phyloP scores from a whole-genome alignment of 2,888 invertebrate species.

The Pollenia amentaria region DNA sequence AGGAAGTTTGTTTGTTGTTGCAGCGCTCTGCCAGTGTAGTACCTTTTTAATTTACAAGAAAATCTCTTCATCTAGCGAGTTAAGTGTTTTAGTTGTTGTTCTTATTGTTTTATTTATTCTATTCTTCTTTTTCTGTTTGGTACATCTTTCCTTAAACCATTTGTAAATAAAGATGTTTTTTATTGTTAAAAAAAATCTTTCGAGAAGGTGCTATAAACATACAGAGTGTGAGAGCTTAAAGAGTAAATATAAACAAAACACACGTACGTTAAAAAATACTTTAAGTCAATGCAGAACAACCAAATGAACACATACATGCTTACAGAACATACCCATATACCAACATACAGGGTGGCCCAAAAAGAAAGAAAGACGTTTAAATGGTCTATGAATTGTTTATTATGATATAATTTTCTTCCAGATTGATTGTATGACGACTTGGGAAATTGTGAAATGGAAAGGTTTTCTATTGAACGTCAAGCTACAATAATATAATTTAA shows the following conservation, averaged over 20 bases:
- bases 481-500: too few relatives aligned
- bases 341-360: too few relatives aligned
- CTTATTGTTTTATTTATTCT: slow-evolving; percentile 23
- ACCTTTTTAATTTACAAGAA: slow-evolving; percentile 67
- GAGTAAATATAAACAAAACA: slow-evolving; percentile 39
- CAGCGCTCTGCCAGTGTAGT: slow-evolving; percentile 1
- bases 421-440: too few relatives aligned
- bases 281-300: slow-evolving; percentile 36
- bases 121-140: slow-evolving; percentile 26
- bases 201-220: not conserved
- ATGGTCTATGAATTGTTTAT: too few relatives aligned
- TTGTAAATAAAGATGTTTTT: slow-evolving; percentile 43
- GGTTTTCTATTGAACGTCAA: too few relatives aligned
- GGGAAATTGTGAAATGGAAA: too few relatives aligned
- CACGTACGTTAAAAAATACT: slow-evolving; percentile 10
- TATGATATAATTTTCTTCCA: too few relatives aligned
- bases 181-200: slow-evolving; percentile 36
- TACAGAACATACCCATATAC: not conserved
- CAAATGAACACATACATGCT: slow-evolving; percentile 1
- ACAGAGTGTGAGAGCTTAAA: slow-evolving; percentile 20
- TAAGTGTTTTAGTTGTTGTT: slow-evolving; percentile 56
- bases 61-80: slow-evolving; percentile 68
- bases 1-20: slow-evolving; percentile 5
- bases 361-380: too few relatives aligned
- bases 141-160: slow-evolving; percentile 31